Evolutionary conservation across 1,140 invertebrate genomes (phyloP).

Genomic region (Philotrypesis tridentata): DNA sequence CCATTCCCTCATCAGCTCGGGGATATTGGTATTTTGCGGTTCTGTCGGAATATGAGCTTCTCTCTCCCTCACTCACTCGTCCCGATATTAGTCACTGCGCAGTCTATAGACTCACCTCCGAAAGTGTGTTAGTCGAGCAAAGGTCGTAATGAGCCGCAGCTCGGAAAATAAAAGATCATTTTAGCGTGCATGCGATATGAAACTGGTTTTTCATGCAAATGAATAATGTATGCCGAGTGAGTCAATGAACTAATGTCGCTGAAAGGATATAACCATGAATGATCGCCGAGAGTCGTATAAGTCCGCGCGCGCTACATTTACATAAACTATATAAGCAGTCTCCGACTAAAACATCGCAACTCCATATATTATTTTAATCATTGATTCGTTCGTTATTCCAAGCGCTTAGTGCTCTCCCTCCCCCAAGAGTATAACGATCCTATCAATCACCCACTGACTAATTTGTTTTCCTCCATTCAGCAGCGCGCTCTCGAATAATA

Average conservation of each 20-base stretch:
- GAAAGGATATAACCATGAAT: neutral
- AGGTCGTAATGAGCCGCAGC: neutral
- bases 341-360: neutral
- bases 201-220: neutral
- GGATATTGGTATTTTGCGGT: slow-evolving; percentile 8
- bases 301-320: neutral
- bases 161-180: neutral
- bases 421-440: neutral
- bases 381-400: neutral
- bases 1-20: neutral
- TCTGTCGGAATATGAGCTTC: neutral
- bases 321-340: neutral
- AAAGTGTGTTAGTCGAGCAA: slow-evolving; percentile 34
- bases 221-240: neutral
- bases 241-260: neutral
- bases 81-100: slow-evolving; percentile 18
- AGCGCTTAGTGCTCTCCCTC: neutral
- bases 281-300: neutral
- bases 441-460: neutral
- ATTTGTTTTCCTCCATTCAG: neutral
- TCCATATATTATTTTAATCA: neutral
- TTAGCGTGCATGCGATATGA: neutral
- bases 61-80: no score
- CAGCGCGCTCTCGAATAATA: no score
- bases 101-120: neutral